Conservation (phyloP, 2,113 vertebrate genomes). For the Passer domesticus region DNA sequence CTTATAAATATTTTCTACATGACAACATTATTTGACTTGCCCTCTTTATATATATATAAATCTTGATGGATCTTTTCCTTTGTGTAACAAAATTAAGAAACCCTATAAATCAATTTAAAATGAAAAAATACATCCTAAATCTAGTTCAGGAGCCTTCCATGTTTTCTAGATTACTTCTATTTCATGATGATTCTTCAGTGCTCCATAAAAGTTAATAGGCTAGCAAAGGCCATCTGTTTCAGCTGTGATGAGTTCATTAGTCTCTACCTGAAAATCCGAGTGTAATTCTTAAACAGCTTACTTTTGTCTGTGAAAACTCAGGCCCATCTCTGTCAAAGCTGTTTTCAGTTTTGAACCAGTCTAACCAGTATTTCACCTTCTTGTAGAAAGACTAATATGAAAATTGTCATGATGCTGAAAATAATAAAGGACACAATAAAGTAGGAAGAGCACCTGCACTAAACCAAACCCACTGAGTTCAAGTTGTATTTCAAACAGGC, state of each 20-base stretch:
- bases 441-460: neutral
- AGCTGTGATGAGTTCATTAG: neutral
- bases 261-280: neutral
- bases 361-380: neutral
- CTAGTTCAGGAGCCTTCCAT: neutral
- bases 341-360: neutral
- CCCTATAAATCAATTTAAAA: neutral
- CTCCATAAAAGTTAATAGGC: slow-evolving; percentile 40
- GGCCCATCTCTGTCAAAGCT: neutral
- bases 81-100: neutral
- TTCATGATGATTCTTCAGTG: slow-evolving; percentile 5
- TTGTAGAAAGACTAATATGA: neutral
- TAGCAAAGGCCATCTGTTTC: slow-evolving; percentile 52
- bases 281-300: neutral
- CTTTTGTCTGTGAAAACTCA: neutral
- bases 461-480: neutral
- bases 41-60: neutral
- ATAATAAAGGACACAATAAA: neutral
- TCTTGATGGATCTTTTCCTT: neutral
- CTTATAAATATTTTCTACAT: neutral
- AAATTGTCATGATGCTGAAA: neutral
- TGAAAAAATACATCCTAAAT: neutral
- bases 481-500: neutral
- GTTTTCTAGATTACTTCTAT: neutral
- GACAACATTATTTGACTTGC: neutral